These are phyloP conservation scores for Urocitellus parryii DNA, from an alignment of 2,113 vertebrate genomes.

Conservation along the genomic window DNA sequence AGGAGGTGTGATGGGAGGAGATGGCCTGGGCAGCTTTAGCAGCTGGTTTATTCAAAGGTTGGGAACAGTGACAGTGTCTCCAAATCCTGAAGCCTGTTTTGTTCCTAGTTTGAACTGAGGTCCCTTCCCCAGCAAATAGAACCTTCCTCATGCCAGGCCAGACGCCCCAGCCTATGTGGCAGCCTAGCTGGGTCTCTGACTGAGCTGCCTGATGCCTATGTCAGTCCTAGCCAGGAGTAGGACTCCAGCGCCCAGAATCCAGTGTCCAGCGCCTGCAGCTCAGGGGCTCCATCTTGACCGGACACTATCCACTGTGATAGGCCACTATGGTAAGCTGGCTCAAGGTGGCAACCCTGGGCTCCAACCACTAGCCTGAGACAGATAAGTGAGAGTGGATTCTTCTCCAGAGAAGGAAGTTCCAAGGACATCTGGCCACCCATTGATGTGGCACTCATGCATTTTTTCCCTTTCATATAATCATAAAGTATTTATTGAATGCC, in stretches of 20 bases:
- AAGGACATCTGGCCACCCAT: not conserved
- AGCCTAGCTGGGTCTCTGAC: not conserved
- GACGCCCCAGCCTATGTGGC: not conserved
- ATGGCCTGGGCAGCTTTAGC: constrained; percentile 60
- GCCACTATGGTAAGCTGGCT: not conserved
- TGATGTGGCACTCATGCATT: not conserved
- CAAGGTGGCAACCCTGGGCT: not conserved
- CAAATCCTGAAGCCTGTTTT: constrained; percentile 42
- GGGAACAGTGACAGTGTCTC: constrained; percentile 33
- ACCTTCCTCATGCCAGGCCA: not conserved
- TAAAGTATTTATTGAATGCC: not conserved
- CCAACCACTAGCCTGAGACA: not conserved
- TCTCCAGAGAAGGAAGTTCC: not conserved
- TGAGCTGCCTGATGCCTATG: not conserved
- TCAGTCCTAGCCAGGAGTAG: not conserved
- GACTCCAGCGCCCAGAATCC: not conserved
- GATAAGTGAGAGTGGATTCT: not conserved
- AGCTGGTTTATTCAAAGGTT: constrained; percentile 72
- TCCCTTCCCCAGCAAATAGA: not conserved
- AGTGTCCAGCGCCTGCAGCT: not conserved
- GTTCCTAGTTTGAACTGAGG: constrained; percentile 6
- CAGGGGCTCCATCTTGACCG: not conserved
- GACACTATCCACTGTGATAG: not conserved
- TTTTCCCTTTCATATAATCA: not conserved
- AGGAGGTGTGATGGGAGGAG: constrained; percentile 72